A percentile compares a stretch with the other conserved stretches of the same genome.
Conservation (phyloP, 2,888 invertebrate genomes). For the Apodemia mormo region DNA sequence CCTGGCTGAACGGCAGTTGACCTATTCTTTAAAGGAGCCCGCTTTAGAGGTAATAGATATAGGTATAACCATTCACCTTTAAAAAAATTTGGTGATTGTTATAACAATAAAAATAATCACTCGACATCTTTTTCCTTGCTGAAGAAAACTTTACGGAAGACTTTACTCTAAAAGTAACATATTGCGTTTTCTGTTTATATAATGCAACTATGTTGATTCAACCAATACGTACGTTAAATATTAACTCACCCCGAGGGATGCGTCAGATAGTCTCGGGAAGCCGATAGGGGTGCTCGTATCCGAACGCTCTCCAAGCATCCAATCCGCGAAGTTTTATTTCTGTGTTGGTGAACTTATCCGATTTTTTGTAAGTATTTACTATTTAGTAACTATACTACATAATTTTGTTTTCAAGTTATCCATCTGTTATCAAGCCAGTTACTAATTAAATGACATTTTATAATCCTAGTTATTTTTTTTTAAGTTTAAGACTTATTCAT, state of each 20-base stretch:
- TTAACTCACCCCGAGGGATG: constrained; percentile 43
- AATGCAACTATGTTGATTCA: background rate
- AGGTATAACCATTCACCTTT: too few relatives aligned
- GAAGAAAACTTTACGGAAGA: too few relatives aligned
- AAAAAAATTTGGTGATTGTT: too few relatives aligned
- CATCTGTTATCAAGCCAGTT: background rate
- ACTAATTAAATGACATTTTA: background rate
- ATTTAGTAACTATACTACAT: background rate
- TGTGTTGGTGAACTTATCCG: constrained; percentile 24
- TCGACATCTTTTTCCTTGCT: too few relatives aligned
- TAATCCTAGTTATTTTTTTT: background rate
- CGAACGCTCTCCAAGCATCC: constrained; percentile 41
- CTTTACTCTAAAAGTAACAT: background rate
- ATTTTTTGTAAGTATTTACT: constrained; percentile 32
- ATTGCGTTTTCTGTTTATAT: constrained; percentile 1
- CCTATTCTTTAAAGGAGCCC: too few relatives aligned
- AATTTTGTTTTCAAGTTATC: too few relatives aligned
- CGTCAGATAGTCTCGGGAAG: constrained; percentile 52
- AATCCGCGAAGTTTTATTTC: constrained; percentile 52
- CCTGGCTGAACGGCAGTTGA: too few relatives aligned
- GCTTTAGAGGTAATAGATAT: too few relatives aligned
- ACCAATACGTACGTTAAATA: constrained; percentile 19
- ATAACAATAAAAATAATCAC: too few relatives aligned
- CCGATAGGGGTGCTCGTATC: constrained; percentile 46
- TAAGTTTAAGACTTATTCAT: background rate